A percentile compares a stretch with the other conserved stretches of the same genome.
Conservation (phyloP, 2,888 invertebrate species). For the Hydraecia micacea region DNA sequence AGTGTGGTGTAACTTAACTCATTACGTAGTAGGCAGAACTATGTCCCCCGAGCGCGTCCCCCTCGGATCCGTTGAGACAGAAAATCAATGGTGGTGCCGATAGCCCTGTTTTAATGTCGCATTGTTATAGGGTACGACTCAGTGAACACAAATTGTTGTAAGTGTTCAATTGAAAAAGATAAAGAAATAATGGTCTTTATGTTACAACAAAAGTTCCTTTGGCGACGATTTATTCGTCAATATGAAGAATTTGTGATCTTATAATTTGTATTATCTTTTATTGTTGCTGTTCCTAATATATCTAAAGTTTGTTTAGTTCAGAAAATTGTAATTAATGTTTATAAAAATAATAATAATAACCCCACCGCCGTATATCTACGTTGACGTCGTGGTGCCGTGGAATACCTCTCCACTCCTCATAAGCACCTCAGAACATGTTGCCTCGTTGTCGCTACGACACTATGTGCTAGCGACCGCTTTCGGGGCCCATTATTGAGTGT, state of each 20-base stretch:
- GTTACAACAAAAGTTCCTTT: not conserved
- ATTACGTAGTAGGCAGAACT: slow-evolving; percentile 73
- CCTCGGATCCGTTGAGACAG: slow-evolving; percentile 69
- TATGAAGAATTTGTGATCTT: not conserved
- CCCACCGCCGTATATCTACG: no score
- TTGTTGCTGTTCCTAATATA: not conserved
- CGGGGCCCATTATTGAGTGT: no score
- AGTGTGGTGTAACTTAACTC: slow-evolving; percentile 70
- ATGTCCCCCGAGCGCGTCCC: slow-evolving; percentile 68
- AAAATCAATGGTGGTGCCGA: slow-evolving; percentile 74
- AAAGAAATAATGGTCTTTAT: slow-evolving; percentile 9
- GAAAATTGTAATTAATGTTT: not conserved
- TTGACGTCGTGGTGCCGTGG: no score
- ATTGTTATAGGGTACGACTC: slow-evolving; percentile 45
- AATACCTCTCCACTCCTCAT: no score
- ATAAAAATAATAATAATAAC: not conserved
- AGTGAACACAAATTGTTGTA: slow-evolving; percentile 42
- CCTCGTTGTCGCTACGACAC: no score
- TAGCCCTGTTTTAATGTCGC: slow-evolving; percentile 66
- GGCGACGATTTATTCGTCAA: not conserved
- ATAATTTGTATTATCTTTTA: not conserved
- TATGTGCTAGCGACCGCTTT: no score
- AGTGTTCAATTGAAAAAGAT: slow-evolving; percentile 46
- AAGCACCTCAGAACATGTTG: no score
- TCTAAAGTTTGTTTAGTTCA: not conserved